Evolutionary conservation across 2,113 vertebrate genomes (phyloP).

Genomic region (Hipposideros armiger): DNA sequence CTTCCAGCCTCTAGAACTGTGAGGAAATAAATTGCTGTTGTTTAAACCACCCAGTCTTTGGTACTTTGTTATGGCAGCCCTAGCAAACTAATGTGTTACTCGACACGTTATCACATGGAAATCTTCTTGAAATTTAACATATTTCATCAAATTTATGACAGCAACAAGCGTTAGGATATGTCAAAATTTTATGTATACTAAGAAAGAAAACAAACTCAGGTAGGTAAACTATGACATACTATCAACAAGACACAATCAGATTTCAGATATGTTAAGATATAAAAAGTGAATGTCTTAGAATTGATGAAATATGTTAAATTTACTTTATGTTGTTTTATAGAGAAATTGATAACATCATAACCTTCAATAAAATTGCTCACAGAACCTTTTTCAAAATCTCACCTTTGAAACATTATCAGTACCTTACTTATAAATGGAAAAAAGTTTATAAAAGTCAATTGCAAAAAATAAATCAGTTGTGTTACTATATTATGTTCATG

Average conservation of each 20-base stretch:
- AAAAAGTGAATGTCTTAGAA: background rate
- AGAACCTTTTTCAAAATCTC: background rate
- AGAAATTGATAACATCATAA: constrained; percentile 28
- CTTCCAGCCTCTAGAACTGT: background rate
- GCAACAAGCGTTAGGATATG: background rate
- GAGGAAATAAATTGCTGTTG: background rate
- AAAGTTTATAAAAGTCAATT: background rate
- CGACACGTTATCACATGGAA: background rate
- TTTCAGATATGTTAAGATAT: constrained; percentile 41
- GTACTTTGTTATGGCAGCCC: background rate
- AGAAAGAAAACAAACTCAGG: background rate
- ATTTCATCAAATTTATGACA: background rate
- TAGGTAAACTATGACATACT: background rate
- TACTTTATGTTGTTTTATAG: background rate
- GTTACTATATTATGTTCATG: background rate
- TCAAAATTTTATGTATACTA: background rate
- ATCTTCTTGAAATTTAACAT: background rate
- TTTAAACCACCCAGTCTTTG: background rate
- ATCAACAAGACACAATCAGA: background rate
- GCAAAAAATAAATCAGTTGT: constrained; percentile 33
- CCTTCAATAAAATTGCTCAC: constrained; percentile 3
- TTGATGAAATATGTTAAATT: background rate
- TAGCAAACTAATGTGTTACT: background rate
- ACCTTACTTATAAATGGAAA: background rate
- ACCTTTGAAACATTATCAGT: background rate